Evolutionary conservation across 2,797 vertebrate genomes (phyloP), one percentile per base, ranked within the genome.

Genomic region (Phyllotis vaccarum): DNA sequence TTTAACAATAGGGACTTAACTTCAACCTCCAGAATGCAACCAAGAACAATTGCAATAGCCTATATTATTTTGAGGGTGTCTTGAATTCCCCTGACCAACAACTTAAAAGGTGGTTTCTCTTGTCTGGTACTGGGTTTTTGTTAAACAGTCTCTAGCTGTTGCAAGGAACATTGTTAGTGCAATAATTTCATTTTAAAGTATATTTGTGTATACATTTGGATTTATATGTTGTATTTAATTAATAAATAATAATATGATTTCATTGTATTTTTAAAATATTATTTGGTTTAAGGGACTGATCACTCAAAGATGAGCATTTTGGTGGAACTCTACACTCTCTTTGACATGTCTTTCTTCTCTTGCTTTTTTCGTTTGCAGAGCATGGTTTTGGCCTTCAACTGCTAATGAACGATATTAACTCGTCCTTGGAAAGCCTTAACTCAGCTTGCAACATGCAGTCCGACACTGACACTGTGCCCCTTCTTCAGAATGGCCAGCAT

Each of bases 381-480:
- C 99, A 99, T 49, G 99, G 99, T 2, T 99, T 99, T 79, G 99
- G 99, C 98, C 97, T 99, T 17, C 99, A 99, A 97, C 99, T 99
- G 68, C 97, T 99, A 98, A 99, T 99, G 90, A 99, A 99, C 37
- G 99, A 99, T 92, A 99, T 99, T 99, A 99, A 99, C 82, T 99
- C 99, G 2, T 99, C 99, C 0, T 98, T 99, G 97, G 99, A 99
- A 97, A 99, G 99, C 89, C 96, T 99, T 29, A 99, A 99, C 97
- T 99, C 99, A 2, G 93, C 99, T 0, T 99, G 99, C 97, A 98
- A 98, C 90, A 98, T 98, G 98, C 99, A 99, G 98, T 98, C 99
- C 0, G 99, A 99, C 94, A 98, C 98, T 0, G 99, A 99, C 93
- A 98, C 98, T 0, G 97, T 98, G 19, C 99, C 99, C 0, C 99